Conservation (phyloP, 1,140 invertebrate genomes). For the Stegodyphus mimosarum region DNA sequence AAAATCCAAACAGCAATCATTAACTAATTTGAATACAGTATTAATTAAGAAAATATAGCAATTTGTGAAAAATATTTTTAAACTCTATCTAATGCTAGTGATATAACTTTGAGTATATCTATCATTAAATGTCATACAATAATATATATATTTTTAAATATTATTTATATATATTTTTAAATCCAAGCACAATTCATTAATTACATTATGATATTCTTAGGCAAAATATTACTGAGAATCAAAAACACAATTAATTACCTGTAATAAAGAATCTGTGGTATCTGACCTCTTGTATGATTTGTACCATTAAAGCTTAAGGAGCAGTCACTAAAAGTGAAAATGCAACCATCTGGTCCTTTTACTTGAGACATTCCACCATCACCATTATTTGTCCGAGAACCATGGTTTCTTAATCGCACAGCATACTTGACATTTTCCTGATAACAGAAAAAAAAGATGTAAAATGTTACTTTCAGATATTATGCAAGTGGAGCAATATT, state of each 20-base stretch:
- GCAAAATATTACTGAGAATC: not conserved
- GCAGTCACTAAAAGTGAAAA: conserved; percentile 91
- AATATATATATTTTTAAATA: too few relatives aligned
- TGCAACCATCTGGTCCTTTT: conserved; percentile 91
- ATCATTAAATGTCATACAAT: too few relatives aligned
- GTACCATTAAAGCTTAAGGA: conserved; percentile 95
- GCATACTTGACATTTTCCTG: conserved; percentile 90
- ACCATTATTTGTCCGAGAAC: conserved; percentile 91
- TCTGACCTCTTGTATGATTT: conserved; percentile 91
- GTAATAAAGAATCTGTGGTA: conserved; percentile 94
- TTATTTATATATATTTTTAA: too few relatives aligned
- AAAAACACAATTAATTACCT: conserved; percentile 65
- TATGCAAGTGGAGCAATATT: too few relatives aligned
- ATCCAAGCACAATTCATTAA: too few relatives aligned
- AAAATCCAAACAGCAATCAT: too few relatives aligned
- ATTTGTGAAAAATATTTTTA: too few relatives aligned
- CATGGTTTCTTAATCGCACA: conserved; percentile 86
- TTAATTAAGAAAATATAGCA: too few relatives aligned
- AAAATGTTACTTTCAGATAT: not conserved
- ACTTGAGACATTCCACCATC: conserved; percentile 86
- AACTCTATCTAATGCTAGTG: too few relatives aligned
- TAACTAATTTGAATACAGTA: too few relatives aligned
- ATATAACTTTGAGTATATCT: too few relatives aligned
- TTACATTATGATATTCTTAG: too few relatives aligned
- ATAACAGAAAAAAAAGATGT: conserved; percentile 61